Evolutionary conservation across 2,113 vertebrate genomes (phyloP).

Genomic region (Brachyhypopomus occidentalis): DNA sequence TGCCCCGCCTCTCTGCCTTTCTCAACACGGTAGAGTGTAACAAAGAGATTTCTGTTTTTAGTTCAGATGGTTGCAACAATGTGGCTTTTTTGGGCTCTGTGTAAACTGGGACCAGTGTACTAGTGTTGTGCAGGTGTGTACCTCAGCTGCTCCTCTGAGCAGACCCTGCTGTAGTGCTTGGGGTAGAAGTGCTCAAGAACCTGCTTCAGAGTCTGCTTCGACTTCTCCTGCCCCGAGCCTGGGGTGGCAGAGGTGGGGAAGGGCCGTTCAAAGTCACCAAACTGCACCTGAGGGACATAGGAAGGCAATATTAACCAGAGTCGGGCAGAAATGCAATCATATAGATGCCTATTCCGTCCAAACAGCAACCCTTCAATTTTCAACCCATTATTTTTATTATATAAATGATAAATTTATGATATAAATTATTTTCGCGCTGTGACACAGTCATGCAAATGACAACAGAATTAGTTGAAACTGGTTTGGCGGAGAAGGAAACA

Average conservation of each 20-base stretch:
- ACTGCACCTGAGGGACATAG: constrained; percentile 80
- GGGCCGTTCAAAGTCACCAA: constrained; percentile 92
- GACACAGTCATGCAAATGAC: no score
- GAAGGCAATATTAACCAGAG: background rate
- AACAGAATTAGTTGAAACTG: no score
- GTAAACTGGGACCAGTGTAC: background rate
- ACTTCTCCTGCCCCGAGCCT: constrained; percentile 81
- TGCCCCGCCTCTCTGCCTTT: no score
- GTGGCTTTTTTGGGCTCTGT: background rate
- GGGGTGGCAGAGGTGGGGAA: constrained; percentile 80
- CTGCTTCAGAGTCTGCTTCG: constrained; percentile 88
- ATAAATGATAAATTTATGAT: no score
- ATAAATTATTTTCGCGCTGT: no score
- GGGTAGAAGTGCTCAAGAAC: constrained; percentile 94
- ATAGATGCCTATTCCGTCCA: no score
- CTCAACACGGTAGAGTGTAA: no score
- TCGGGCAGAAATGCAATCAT: no score
- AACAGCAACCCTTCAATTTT: no score
- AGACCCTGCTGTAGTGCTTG: constrained; percentile 84
- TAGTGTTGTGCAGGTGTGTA: constrained; percentile 60
- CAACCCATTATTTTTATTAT: no score
- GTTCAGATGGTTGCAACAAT: background rate
- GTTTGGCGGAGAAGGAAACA: background rate
- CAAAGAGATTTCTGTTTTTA: no score
- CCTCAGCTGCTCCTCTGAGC: constrained; percentile 90